A percentile compares a stretch with the other conserved stretches of the same genome.
phyloP scores from a whole-genome alignment of 2,888 invertebrate species.

The Athalia rosae region DNA sequence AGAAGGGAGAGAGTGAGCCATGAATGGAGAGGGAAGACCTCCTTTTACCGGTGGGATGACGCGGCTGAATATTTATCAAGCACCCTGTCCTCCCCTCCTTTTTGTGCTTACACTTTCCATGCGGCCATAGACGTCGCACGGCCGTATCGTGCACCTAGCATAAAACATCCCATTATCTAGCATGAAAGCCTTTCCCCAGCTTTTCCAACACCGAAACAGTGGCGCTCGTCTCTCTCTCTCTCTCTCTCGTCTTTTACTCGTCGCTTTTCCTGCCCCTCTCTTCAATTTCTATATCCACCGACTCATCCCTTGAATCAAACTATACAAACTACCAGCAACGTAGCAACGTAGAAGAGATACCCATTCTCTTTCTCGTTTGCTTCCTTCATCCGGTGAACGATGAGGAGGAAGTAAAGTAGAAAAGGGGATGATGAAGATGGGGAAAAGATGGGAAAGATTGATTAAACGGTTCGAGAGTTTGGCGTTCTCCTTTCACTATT shows the following conservation, averaged over 20 bases:
- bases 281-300: neutral
- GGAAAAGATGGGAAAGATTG: conserved; percentile 56
- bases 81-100: conserved; percentile 18
- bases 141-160: conserved; percentile 52
- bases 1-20: conserved; percentile 1
- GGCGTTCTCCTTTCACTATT: conserved; percentile 59
- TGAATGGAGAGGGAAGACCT: neutral
- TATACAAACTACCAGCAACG: conserved; percentile 39
- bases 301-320: conserved; percentile 42
- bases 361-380: conserved; percentile 11
- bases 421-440: conserved; percentile 34
- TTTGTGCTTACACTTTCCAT: conserved; percentile 32
- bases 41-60: conserved; percentile 47
- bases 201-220: conserved; percentile 45
- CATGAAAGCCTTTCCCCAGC: conserved; percentile 54
- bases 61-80: conserved; percentile 61
- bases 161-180: conserved; percentile 61
- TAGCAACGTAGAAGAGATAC: conserved; percentile 1
- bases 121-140: conserved; percentile 33
- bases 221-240: neutral
- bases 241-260: no score
- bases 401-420: neutral
- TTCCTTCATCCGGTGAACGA: conserved; percentile 7
- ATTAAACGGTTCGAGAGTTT: conserved; percentile 57
- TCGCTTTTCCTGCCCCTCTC: no score